Conservation (phyloP, 23 tunicate species). For the Corella eumyota region DNA sequence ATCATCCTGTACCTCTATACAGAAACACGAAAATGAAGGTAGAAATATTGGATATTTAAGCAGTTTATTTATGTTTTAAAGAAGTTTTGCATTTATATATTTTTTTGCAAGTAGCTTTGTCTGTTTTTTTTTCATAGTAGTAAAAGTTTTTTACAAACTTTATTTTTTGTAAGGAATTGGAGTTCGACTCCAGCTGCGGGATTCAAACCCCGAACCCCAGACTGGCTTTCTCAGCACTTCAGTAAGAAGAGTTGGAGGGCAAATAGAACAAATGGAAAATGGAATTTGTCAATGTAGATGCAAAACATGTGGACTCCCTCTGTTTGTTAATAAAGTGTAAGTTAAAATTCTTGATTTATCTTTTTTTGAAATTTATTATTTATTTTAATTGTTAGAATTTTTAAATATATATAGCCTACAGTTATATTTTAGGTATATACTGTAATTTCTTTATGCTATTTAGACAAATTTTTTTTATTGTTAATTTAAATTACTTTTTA, state of each 20-base stretch:
- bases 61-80: too few relatives aligned
- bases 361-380: too few relatives aligned
- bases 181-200: constrained; percentile 37
- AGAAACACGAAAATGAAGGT: constrained; percentile 50
- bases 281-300: constrained; percentile 63
- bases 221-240: constrained; percentile 29
- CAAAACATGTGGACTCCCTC: constrained; percentile 48
- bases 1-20: constrained; percentile 26
- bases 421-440: too few relatives aligned
- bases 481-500: too few relatives aligned
- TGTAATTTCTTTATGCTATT: too few relatives aligned
- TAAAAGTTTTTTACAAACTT: too few relatives aligned
- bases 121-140: too few relatives aligned
- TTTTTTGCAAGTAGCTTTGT: too few relatives aligned
- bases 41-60: background rate
- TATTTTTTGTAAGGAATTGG: constrained; percentile 25
- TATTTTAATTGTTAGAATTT: too few relatives aligned
- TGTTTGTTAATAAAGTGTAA: constrained; percentile 65
- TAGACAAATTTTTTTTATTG: too few relatives aligned
- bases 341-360: constrained; percentile 1
- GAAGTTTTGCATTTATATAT: too few relatives aligned
- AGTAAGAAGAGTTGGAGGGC: constrained; percentile 27
- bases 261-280: constrained; percentile 16
- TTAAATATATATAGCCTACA: too few relatives aligned
- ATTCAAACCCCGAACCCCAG: constrained; percentile 13